A percentile compares a stretch with the other conserved stretches of the same genome.
Evolutionary conservation across 2,113 vertebrate genomes (phyloP).

Genomic region (Lampris incognitus): DNA sequence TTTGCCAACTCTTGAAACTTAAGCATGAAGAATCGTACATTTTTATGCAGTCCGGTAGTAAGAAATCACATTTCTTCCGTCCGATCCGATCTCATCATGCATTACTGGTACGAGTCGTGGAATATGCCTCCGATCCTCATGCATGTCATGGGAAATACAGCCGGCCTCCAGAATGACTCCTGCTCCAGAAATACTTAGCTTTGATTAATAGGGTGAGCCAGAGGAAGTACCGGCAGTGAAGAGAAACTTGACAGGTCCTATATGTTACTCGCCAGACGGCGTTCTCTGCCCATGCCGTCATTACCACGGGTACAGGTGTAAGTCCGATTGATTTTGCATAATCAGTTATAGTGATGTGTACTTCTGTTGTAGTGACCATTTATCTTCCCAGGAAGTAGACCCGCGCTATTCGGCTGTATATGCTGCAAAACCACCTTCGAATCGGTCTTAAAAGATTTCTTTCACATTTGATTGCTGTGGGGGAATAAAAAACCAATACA

Average conservation of each 20-base stretch:
- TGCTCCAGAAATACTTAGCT: conserved; percentile 32
- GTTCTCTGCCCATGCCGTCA: conserved; percentile 47
- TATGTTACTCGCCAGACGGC: conserved; percentile 56
- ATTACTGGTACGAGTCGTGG: not conserved
- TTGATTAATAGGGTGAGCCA: conserved; percentile 59
- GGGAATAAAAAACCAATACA: too few relatives aligned
- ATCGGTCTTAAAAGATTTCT: not conserved
- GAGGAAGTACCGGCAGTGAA: conserved; percentile 52
- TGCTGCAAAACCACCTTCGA: not conserved
- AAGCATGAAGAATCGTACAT: too few relatives aligned
- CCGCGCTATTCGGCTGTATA: not conserved
- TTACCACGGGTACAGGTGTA: conserved; percentile 46
- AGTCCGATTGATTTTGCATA: conserved; percentile 35
- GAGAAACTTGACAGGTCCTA: conserved; percentile 59
- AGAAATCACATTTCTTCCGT: not conserved
- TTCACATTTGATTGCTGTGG: not conserved
- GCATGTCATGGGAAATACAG: not conserved
- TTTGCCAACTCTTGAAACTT: too few relatives aligned
- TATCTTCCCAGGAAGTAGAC: conserved; percentile 10
- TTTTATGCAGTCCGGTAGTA: too few relatives aligned
- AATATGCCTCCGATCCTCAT: not conserved
- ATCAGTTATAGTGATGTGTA: conserved; percentile 53
- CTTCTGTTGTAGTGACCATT: conserved; percentile 23
- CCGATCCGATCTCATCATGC: not conserved
- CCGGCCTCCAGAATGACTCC: not conserved